These are phyloP conservation scores for Aproaerema taeniolella DNA, from an alignment of 2,888 invertebrate species.

Conservation along the genomic window DNA sequence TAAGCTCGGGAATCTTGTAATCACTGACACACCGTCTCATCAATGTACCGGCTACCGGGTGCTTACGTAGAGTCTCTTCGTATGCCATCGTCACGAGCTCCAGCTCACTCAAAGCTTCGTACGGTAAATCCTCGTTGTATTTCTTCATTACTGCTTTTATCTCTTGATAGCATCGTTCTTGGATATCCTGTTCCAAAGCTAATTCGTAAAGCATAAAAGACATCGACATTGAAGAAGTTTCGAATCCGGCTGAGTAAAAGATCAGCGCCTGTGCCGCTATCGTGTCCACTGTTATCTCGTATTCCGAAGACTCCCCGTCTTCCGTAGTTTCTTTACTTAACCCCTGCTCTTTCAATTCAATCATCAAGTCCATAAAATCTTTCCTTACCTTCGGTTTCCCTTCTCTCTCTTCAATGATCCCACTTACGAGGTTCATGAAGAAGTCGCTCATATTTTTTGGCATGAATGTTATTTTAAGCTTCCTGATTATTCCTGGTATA, in stretches of 20 bases:
- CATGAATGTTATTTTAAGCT: conserved; percentile 13
- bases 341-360: conserved; percentile 36
- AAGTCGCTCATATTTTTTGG: conserved; percentile 24
- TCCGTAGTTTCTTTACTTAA: conserved; percentile 23
- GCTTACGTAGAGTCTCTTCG: conserved; percentile 28
- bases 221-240: conserved; percentile 46
- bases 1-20: conserved; percentile 24
- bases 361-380: conserved; percentile 40
- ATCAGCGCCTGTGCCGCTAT: conserved; percentile 37
- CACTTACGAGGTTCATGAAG: conserved; percentile 25
- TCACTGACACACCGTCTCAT: conserved; percentile 16
- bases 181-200: conserved; percentile 36
- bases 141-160: conserved; percentile 26
- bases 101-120: conserved; percentile 38
- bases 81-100: conserved; percentile 37
- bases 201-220: conserved; percentile 34
- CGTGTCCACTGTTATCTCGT: conserved; percentile 32
- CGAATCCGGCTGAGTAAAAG: conserved; percentile 49
- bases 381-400: conserved; percentile 31
- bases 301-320: conserved; percentile 28
- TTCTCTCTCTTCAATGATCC: conserved; percentile 31
- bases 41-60: conserved; percentile 24
- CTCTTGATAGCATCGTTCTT: conserved; percentile 34
- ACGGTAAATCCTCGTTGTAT: conserved; percentile 24
- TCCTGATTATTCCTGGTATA: not conserved